Percentiles rank a stretch among this genome's conserved stretches.
phyloP scores from a whole-genome alignment of 2,888 invertebrate species.

The Amblyteles armatorius region DNA sequence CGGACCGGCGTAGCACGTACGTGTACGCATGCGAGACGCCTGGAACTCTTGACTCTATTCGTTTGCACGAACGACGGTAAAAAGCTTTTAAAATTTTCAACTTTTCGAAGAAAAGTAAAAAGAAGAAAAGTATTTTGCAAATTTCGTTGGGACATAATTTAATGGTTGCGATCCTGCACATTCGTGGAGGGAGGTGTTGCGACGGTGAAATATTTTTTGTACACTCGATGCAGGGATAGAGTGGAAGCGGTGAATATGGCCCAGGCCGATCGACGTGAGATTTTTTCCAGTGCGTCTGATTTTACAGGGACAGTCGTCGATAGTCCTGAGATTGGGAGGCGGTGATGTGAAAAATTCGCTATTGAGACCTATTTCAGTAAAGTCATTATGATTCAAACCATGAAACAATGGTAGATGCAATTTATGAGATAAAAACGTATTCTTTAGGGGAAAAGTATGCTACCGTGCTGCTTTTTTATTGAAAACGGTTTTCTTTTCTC shows the following conservation, averaged over 20 bases:
- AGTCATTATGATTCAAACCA: neutral
- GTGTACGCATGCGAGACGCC: neutral
- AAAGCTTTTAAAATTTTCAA: neutral
- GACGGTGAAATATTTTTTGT: too few relatives aligned
- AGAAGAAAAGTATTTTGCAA: neutral
- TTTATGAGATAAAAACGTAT: neutral
- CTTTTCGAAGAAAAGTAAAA: neutral
- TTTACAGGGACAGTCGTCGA: too few relatives aligned
- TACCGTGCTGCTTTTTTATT: neutral
- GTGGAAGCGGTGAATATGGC: too few relatives aligned
- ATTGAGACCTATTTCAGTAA: neutral
- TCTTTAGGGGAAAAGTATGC: neutral
- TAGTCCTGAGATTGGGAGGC: too few relatives aligned
- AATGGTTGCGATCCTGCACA: too few relatives aligned
- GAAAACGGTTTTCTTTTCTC: conserved; percentile 18
- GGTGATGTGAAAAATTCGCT: too few relatives aligned
- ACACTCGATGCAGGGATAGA: too few relatives aligned
- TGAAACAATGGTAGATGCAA: too few relatives aligned
- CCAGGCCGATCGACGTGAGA: too few relatives aligned
- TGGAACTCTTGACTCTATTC: neutral
- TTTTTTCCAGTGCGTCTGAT: too few relatives aligned
- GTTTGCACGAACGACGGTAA: neutral
- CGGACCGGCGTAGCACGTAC: neutral
- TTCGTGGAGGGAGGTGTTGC: too few relatives aligned
- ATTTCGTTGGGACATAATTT: neutral